Conservation (phyloP, 2,888 invertebrate species). For the Lissonota sp. region DNA sequence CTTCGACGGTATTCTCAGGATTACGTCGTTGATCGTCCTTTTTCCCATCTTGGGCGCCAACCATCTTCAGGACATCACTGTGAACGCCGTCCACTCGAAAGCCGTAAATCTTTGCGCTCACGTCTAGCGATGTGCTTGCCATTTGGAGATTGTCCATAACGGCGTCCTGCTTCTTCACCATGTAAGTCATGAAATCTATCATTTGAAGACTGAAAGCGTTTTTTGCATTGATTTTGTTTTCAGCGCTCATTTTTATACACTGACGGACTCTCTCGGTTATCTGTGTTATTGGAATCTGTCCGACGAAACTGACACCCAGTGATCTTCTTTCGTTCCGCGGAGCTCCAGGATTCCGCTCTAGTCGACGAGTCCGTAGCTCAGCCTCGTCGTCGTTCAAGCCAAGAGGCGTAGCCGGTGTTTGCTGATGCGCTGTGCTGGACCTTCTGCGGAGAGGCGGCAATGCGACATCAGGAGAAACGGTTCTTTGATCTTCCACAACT, state of each 20-base stretch:
- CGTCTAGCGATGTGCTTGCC: conserved; percentile 94
- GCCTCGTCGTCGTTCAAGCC: conserved; percentile 78
- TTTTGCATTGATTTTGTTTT: conserved; percentile 91
- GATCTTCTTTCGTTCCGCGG: conserved; percentile 68
- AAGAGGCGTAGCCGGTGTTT: not conserved
- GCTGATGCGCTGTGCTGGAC: conserved; percentile 44
- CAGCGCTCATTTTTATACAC: conserved; percentile 77
- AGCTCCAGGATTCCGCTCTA: conserved; percentile 38
- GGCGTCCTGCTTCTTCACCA: conserved; percentile 89
- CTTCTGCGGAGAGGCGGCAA: conserved; percentile 67
- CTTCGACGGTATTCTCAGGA: too few relatives aligned
- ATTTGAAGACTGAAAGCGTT: conserved; percentile 95
- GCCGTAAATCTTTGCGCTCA: conserved; percentile 94
- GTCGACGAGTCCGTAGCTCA: conserved; percentile 73
- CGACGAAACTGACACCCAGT: conserved; percentile 68
- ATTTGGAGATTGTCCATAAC: conserved; percentile 91
- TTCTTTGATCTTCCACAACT: conserved; percentile 37
- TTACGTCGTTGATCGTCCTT: conserved; percentile 19
- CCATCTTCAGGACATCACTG: conserved; percentile 91
- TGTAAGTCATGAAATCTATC: conserved; percentile 93
- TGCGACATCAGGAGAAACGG: not conserved
- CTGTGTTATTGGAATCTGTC: conserved; percentile 71
- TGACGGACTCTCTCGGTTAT: conserved; percentile 75
- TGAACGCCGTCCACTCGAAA: conserved; percentile 94
- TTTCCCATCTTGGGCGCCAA: conserved; percentile 84